Evolutionary conservation across 2,797 vertebrate genomes (phyloP), one percentile per base, ranked within the genome.

Genomic region (Cichlasoma orientale): DNA sequence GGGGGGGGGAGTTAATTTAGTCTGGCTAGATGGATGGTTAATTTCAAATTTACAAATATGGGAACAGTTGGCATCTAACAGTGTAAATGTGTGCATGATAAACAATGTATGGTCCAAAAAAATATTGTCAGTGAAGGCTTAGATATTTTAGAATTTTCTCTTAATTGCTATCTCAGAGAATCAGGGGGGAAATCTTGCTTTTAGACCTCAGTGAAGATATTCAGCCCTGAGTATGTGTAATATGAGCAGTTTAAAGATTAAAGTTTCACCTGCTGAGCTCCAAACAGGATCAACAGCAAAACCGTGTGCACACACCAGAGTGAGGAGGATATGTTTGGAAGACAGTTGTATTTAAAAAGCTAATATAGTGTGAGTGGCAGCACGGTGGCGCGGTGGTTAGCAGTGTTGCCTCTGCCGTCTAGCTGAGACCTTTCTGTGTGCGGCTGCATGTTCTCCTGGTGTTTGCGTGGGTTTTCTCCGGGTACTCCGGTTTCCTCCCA

Each of bases 211-310:
- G 72, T 38, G 61, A 50, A 68, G 41, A 68, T 50, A 25, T 68
- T 29, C 21, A 57, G 79, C 71, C 50, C 54, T 21, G 38, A 76
- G 63, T 66, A 83, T 72, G 13, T 36, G 77, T 66, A 76, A 75
- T 58, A 54, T 80, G 74, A 73, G 16, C 38, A 27, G 71, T 80
- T 83, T 77, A 78, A 44, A 78, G 79, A 82, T 70, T 38, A 75
- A 75, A 81, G 63, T 71, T 88, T 74, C 63, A 77, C 74, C 81
- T 72, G 36, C 36, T 76, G 74, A 75, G 82, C 61, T 58, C 59
- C 66, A n/a, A 74, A 77, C 61, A 33, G 9, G 21, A 78, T 73
- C 72, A 74, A 47, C 54, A 56, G 79, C 63, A 55, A 54, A 53
- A 59, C 25, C 59, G 33, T 55, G 31, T 59, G 55, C 79, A 69